Conservation (phyloP, 2,113 vertebrate species). For the Chamaea fasciata region DNA sequence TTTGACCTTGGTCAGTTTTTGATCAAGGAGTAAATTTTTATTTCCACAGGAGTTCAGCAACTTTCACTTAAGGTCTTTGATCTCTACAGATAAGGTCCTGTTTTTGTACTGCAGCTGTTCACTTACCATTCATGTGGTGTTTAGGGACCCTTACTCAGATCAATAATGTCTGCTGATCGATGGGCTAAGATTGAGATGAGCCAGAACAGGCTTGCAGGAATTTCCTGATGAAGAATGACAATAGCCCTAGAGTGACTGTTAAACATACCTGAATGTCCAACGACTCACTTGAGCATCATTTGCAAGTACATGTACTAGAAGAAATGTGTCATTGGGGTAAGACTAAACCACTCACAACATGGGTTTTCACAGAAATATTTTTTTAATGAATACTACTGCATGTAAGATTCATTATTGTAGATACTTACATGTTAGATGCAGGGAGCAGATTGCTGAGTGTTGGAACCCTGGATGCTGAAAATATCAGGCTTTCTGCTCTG, state of each 20-base stretch:
- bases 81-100: neutral
- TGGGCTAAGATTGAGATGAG: neutral
- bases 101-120: neutral
- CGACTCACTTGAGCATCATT: neutral
- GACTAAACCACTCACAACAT: neutral
- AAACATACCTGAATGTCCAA: neutral
- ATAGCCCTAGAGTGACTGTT: neutral
- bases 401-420: neutral
- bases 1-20: neutral
- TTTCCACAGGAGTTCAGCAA: neutral
- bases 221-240: neutral
- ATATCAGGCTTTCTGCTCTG: too few relatives aligned
- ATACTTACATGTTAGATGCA: neutral
- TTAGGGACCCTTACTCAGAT: neutral
- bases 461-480: too few relatives aligned
- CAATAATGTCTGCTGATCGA: neutral
- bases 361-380: neutral
- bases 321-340: neutral
- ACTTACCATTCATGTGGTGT: neutral
- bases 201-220: neutral
- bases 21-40: neutral
- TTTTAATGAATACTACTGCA: neutral
- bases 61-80: neutral
- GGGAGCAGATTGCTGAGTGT: neutral
- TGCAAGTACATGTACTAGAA: neutral